Evolutionary conservation across 1,140 invertebrate genomes (phyloP), one percentile per base, ranked within the genome.

Genomic region (Papilio helenus): DNA sequence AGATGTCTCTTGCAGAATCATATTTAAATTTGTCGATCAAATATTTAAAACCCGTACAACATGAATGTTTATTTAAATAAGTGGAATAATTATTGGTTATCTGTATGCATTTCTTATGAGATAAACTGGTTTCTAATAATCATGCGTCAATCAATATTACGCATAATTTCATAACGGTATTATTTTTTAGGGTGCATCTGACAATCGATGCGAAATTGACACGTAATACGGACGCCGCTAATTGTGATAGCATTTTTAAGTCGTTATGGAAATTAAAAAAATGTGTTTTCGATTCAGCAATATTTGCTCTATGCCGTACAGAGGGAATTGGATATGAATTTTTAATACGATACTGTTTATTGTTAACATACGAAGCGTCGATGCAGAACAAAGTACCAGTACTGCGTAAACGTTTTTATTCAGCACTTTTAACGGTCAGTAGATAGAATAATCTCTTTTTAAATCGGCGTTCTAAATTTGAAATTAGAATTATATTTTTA

Each of bases 111-210:
- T 84, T 86, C 26, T 72, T 80, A 92, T 91, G 85, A 88, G 82
- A 85, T 76, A 87, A 91, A 92, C 91, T 80, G 80, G 88, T 91
- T 90, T 84, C 1, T 79, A 72, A 88, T 80, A 68, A 51, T 82
- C 83, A 87, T 86, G 87, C 83, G 91, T 92, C 92, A 94, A 93
- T 94, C 92, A 92, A 87, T 84, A 82, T 81, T 87, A 87, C 39
- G 46, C 58, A 83, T 87, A 79, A 89, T 88, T 88, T 89, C 84
- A 86, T 81, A 82, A 82, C 82, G 80, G 46, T 58, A 84, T 89
- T 83, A 87, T 87, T 83, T 80, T 73, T 79, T 58, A 34, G 85
- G 85, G 87, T 80, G 83, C 81, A 84, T 81, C 82, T 84, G 83
- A 87, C 85, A 86, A 86, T 88, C 89, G 88, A 89, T 84, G 84